These are phyloP conservation scores for Ageneiosus marmoratus DNA, from an alignment of 2,113 vertebrate species.

Conservation along the genomic window DNA sequence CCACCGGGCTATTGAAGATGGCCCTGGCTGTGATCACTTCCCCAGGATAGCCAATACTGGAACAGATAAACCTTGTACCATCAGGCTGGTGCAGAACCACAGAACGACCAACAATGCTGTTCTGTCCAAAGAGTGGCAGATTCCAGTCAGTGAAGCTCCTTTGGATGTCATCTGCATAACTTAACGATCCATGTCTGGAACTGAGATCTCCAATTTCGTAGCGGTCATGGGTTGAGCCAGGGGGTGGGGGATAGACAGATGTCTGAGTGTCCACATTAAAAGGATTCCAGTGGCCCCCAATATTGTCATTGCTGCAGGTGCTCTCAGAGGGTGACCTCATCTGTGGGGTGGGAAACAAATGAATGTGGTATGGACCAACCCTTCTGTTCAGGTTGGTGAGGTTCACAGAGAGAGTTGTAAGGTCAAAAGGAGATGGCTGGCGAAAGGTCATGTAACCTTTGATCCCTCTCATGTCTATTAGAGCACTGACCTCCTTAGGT, in stretches of 20 bases:
- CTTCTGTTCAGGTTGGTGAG: constrained; percentile 63
- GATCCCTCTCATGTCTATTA: constrained; percentile 72
- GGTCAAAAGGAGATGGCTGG: constrained; percentile 75
- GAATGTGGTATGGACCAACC: constrained; percentile 70
- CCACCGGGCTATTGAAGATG: constrained; percentile 66
- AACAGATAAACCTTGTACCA: constrained; percentile 65
- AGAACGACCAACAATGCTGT: constrained; percentile 79
- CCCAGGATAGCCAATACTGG: constrained; percentile 70
- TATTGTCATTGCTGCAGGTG: constrained; percentile 70
- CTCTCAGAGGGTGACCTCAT: constrained; percentile 45
- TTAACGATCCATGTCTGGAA: constrained; percentile 67
- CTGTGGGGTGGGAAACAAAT: constrained; percentile 71
- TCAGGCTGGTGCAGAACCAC: constrained; percentile 69
- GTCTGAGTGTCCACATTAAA: constrained; percentile 60
- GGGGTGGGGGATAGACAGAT: constrained; percentile 61
- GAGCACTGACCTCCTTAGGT: constrained; percentile 65
- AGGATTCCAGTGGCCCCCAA: constrained; percentile 78
- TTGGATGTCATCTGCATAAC: constrained; percentile 4
- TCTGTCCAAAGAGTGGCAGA: constrained; percentile 76
- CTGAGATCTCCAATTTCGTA: constrained; percentile 80
- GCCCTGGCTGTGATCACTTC: constrained; percentile 65
- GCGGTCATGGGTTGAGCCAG: constrained; percentile 70
- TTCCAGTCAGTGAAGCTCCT: constrained; percentile 68
- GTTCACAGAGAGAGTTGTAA: constrained; percentile 67
- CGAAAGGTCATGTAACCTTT: constrained; percentile 69